Conservation (phyloP, 2,888 invertebrate species). For the Oxytorus armatus region DNA sequence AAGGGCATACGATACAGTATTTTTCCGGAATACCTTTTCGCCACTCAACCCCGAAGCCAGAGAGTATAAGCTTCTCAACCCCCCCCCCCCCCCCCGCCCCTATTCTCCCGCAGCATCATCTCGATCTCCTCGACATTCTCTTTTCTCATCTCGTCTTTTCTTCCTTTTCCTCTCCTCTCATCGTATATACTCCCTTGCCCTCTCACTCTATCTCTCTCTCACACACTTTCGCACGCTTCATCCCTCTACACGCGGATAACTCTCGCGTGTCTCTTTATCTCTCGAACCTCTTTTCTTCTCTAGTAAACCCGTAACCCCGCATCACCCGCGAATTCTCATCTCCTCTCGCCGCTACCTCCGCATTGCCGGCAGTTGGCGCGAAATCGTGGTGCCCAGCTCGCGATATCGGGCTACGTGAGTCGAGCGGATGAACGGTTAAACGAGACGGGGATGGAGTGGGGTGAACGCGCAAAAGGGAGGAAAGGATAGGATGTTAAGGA, state of each 20-base stretch:
- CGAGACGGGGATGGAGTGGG: conserved; percentile 35
- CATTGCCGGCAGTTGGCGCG: conserved; percentile 52
- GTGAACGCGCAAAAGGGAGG: conserved; percentile 33
- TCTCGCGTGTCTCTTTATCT: conserved; percentile 65
- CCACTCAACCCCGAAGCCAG: conserved; percentile 50
- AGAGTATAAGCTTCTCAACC: conserved; percentile 55
- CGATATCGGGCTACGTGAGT: conserved; percentile 68
- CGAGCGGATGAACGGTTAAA: conserved; percentile 65
- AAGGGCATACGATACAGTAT: conserved; percentile 49
- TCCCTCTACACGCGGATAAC: conserved; percentile 65
- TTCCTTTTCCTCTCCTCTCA: conserved; percentile 41
- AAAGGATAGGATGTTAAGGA: conserved; percentile 53
- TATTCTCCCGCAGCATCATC: conserved; percentile 47
- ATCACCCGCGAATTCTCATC: conserved; percentile 44
- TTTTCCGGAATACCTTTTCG: conserved; percentile 61
- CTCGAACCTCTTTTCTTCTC: conserved; percentile 54
- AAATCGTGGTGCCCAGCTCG: conserved; percentile 53
- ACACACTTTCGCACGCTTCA: conserved; percentile 58
- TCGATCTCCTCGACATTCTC: conserved; percentile 59
- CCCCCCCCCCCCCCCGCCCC: conserved; percentile 24
- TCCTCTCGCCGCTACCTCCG: conserved; percentile 32
- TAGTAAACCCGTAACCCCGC: conserved; percentile 67
- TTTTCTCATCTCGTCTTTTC: conserved; percentile 59
- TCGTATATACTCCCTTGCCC: conserved; percentile 3
- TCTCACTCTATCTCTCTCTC: neutral